A percentile compares a stretch with the other conserved stretches of the same genome.
Evolutionary conservation across 2,888 invertebrate species (phyloP).

Genomic region (Muschampia plurimacula): DNA sequence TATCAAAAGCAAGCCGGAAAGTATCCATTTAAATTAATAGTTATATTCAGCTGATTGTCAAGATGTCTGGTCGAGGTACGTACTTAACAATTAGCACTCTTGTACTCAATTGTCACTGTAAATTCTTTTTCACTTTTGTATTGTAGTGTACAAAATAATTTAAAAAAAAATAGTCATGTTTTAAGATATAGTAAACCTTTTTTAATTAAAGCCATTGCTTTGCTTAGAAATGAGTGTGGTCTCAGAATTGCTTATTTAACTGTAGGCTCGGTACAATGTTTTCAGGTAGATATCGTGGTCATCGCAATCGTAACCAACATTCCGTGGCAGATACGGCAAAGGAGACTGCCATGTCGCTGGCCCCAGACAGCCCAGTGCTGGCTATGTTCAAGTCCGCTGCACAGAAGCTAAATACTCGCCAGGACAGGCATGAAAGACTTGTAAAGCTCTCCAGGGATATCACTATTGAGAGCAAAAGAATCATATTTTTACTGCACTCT

Average conservation of each 20-base stretch:
- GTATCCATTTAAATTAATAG: neutral
- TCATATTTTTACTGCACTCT: constrained; percentile 94
- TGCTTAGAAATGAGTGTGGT: too few species aligned
- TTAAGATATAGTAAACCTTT: too few species aligned
- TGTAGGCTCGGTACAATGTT: neutral
- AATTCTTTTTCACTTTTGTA: too few species aligned
- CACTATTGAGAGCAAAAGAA: constrained; percentile 95
- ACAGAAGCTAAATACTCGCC: constrained; percentile 89
- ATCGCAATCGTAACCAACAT: constrained; percentile 59
- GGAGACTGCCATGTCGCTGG: constrained; percentile 61
- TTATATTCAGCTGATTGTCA: neutral
- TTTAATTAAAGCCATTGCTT: too few species aligned
- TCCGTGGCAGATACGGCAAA: constrained; percentile 65
- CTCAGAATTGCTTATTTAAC: too few species aligned
- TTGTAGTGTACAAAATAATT: too few species aligned
- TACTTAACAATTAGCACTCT: neutral
- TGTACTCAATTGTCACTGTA: too few species aligned
- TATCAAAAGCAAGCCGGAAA: too few species aligned
- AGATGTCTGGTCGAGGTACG: constrained; percentile 1
- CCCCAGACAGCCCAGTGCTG: constrained; percentile 81
- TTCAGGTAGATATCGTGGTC: constrained; percentile 58
- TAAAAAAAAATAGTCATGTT: too few species aligned
- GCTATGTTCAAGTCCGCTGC: constrained; percentile 88
- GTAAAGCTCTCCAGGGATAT: constrained; percentile 93
- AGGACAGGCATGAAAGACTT: constrained; percentile 93